Conservation (phyloP, 1,140 invertebrate species). For the Drosophila fuyamai region DNA sequence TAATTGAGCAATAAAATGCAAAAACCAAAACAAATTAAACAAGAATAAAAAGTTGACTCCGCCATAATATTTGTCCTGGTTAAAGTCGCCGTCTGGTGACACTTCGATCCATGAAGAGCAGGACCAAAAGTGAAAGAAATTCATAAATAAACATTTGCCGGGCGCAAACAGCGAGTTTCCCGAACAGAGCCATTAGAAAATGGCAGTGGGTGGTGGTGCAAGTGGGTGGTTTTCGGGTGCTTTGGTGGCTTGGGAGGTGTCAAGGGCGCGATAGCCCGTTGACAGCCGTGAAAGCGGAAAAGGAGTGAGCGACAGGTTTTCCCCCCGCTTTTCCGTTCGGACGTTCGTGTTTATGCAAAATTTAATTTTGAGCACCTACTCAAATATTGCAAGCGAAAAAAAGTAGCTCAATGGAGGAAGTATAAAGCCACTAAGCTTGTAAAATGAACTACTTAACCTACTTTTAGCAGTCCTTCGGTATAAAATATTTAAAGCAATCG, state of each 20-base stretch:
- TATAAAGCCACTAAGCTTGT: neutral
- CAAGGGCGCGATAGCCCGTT: slow-evolving; percentile 34
- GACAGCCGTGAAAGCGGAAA: slow-evolving; percentile 32
- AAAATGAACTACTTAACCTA: slow-evolving; percentile 4
- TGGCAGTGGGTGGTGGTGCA: slow-evolving; percentile 21
- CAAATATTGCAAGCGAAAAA: slow-evolving; percentile 23
- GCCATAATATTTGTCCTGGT: slow-evolving; percentile 26
- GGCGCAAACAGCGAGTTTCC: slow-evolving; percentile 46
- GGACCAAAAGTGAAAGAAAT: slow-evolving; percentile 26
- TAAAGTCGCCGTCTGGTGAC: slow-evolving; percentile 19
- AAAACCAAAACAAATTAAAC: slow-evolving; percentile 62
- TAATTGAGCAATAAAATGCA: slow-evolving; percentile 63
- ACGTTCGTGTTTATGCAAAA: slow-evolving; percentile 44
- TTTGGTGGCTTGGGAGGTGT: slow-evolving; percentile 4
- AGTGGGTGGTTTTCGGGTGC: slow-evolving; percentile 8
- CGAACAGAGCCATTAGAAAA: slow-evolving; percentile 29
- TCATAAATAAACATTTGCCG: slow-evolving; percentile 59
- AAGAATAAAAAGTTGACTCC: slow-evolving; percentile 28
- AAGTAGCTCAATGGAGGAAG: no score
- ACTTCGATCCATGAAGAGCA: slow-evolving; percentile 16
- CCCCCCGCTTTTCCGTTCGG: neutral
- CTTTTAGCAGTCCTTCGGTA: neutral
- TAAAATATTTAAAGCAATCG: neutral
- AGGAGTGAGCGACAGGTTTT: slow-evolving; percentile 36
- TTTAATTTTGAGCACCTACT: slow-evolving; percentile 37